Evolutionary conservation across 2,888 invertebrate genomes (phyloP), one percentile per base, ranked within the genome.

Genomic region (Microdon myrmicae): DNA sequence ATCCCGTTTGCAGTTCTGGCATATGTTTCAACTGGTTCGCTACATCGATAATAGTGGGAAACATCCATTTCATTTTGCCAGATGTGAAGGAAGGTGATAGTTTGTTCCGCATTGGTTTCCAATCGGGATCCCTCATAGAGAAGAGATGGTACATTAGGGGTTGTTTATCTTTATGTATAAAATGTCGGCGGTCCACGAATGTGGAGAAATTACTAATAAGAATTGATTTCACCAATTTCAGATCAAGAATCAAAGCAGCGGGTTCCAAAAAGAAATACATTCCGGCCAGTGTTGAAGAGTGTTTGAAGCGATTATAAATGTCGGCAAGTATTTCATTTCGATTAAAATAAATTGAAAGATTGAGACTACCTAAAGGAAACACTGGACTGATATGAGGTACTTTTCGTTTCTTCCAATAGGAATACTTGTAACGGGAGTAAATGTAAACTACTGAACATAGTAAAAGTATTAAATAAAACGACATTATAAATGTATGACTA

Each of bases 1-100:
- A n/a, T n/a, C n/a, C n/a, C 1, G 28, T 12, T 0, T 16, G 2
- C 0, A 38, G 28, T 3, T 59, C 39, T 1, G 44, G 22, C 2
- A 69, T 58, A 2, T 23, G 4, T 1, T 69, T 44, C 12, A 74
- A 51, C 17, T 72, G 66, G 3, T 68, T 44, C 0, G 75, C 73
- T 20, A 80, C 79, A 0, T 68, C 64, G 0, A 71, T 54, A 6
- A 82, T 67, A 0, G 75, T 74, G 4, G 71, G 71, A 45, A 81
- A 81, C 81, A 83, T 81, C 6, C 71, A 73, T 58, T 81, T 83
- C 72, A 83, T 81, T 70, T 82, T 83, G 1, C 81, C 81, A 0
- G 81, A 79, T 0, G 82, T 81, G 51, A 83, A 83, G 0, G 81
- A 81, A 1, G 83, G 81, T 2, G 81, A 76, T 1, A 83, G 60